Evolutionary conservation across 2,113 vertebrate species (phyloP), one percentile per base, ranked within the genome.

Genomic region (Alouatta palliata): DNA sequence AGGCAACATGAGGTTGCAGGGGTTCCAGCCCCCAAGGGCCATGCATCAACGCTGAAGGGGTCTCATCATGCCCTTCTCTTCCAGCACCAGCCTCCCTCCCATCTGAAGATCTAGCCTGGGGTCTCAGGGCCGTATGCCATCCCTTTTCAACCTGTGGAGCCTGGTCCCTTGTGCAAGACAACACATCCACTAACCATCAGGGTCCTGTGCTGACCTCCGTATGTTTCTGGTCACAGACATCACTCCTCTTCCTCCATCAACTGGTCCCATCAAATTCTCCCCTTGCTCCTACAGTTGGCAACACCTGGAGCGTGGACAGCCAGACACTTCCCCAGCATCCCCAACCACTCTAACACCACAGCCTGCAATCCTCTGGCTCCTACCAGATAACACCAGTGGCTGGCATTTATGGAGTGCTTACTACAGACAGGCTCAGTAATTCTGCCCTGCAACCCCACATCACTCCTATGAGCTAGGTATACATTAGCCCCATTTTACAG

Each of bases 371-470:
- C 47, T 73, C 40, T 54, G 43, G 49, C 35, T 56, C 35, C 47
- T 92, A 21, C 56, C 45, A 11, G 73, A 43, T 5, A 11, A 43
- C 3, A 58, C 9, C 9, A 6, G 64, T 3, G 12, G 12, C 43
- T 11, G 56, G 49, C 16, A 9, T 32, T 86, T 45, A 23, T 8
- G 25, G 49, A 21, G 25, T 4, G 35, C 71, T 77, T 5, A 0
- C 43, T 32, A 0, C 0, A 1, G 64, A 0, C 0, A 1, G 64
- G 12, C 16, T 87, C 73, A 23, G 37, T n/a, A 35, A n/a, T 68
- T 56, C 76, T 37, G 13, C 12, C 17, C 19, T 54, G 45, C n/a
- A 30, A 3, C n/a, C 1, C 1, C 9, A 8, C 11, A 1, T 20
- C 35, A 19, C 8, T 6, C 8, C 32, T 2, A 5, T 40, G 37